A percentile compares a stretch with the other conserved stretches of the same genome.
These are phyloP conservation scores for Ptilonorhynchus violaceus DNA, from an alignment of 2,113 vertebrate genomes.

Conservation along the genomic window DNA sequence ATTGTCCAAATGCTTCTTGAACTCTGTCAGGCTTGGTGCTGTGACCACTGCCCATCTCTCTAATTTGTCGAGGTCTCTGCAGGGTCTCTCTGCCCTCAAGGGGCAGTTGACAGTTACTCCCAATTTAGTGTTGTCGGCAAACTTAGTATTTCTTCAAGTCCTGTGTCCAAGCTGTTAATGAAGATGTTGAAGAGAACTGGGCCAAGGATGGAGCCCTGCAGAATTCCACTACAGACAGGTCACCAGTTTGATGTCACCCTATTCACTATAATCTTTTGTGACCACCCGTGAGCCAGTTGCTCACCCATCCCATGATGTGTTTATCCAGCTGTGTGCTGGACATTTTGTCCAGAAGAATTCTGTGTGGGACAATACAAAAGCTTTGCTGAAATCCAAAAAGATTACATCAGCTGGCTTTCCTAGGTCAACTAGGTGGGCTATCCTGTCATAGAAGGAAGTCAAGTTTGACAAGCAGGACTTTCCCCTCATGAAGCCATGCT, in stretches of 20 bases:
- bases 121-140: background rate
- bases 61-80: background rate
- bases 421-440: background rate
- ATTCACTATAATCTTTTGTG: background rate
- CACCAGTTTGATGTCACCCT: background rate
- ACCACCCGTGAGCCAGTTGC: background rate
- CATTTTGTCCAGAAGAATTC: background rate
- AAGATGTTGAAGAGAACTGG: background rate
- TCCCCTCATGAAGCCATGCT: background rate
- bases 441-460: background rate
- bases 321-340: background rate
- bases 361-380: background rate
- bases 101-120: background rate
- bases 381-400: background rate
- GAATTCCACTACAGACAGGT: background rate
- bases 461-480: background rate
- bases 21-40: background rate
- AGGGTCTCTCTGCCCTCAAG: rapidly evolving
- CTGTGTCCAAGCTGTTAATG: background rate
- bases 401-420: background rate
- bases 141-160: background rate
- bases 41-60: background rate
- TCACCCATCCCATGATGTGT: background rate
- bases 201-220: background rate
- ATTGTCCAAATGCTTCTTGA: background rate